Base-by-base conservation (phyloP, 2,797 vertebrate species). In the Toxotes lorentzi region DNA sequence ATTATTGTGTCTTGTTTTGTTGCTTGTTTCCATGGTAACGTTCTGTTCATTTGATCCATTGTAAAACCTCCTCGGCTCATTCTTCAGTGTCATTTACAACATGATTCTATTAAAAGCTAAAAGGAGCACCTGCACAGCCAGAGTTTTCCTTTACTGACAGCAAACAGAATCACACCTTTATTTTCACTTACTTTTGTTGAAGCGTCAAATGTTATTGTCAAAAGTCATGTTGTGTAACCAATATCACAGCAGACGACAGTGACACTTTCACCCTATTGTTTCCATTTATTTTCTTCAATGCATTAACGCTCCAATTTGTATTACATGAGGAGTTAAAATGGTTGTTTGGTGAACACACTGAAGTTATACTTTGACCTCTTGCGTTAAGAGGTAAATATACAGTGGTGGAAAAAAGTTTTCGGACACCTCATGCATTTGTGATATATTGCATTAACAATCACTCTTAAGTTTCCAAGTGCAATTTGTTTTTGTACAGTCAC, bases 11-110 rank as follows among this genome's bases (percentile, higher is more conserved):
- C 45, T 57, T 73, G 34, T 72, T 82, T 78, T 61, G 24, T 10
- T 73, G 34, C 75, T 76, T 12, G 75, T 82, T 86, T 74, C 69
- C 69, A 77, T 4, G 41, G 69, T 45, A 71, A 83, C 64, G 17
- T 13, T 65, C 43, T 35, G 23, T 41, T 70, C 4, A 76, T 74
- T 43, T 32, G 24, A 74, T 59, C 41, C 43, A 34, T 70, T 40
- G 60, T 41, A 60, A 73, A 84, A 54, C 40, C 34, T 40, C n/a
- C 27, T 38, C 16, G 0, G 13, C 6, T 70, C 21, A 65, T 73
- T n/a, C 24, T 58, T 16, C 17, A 2, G 70, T 40, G 56, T 62
- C 27, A 14, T 32, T 23, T 19, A 40, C 5, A 45, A 8, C 1
- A 32, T 13, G 3, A 34, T n/a, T 40, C 16, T 38, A 35, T 45